Base-by-base conservation (phyloP, 2,888 invertebrate species). In the Pammene aurita region DNA sequence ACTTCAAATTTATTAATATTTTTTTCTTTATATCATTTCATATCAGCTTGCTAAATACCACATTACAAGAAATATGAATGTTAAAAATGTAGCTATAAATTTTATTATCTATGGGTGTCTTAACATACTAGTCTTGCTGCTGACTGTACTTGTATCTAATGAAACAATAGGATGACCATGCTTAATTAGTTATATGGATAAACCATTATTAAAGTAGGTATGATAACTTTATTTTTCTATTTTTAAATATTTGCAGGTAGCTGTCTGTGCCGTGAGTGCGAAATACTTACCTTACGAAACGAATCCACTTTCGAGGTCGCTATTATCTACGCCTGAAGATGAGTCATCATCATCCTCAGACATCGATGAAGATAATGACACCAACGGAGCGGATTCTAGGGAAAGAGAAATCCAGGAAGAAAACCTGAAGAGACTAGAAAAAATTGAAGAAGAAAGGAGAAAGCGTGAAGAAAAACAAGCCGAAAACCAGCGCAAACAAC, bases 241-340 rank as follows among this genome's bases (percentile, higher is more conserved):
- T 67, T 70, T 58, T 70, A 55, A 69, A 74, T 74, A 66, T 72
- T 88, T 90, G 67, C 80, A 92, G 92, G 82, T 86, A 71, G 86
- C 87, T 80, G 74, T 90, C 66, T 87, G 88, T 75, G 72, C 87
- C 69, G 88, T 82, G 67, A 86, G 86, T 75, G 90, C 92, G 78
- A 92, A 92, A 84, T 87, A 92, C 77, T 75, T 92, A 72, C 91
- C 91, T 14, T 79, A 87, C 73, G 88, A 90, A 75, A 66, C 72
- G 38, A 68, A 58, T 58, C 52, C 68, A 72, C 44, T 62, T 71
- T 38, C 69, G 78, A 71, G 78, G 72, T 71, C 75, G 73, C 64
- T 72, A 69, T 70, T 73, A 77, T 67, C 72, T 26, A 4, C 26
- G 76, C 76, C 75, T 60, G 67, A 80, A 44, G 71, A 74, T 46